A percentile compares a stretch with the other conserved stretches of the same genome.
Evolutionary conservation across 2,888 invertebrate genomes (phyloP).

Genomic region (Crioceris asparagi): DNA sequence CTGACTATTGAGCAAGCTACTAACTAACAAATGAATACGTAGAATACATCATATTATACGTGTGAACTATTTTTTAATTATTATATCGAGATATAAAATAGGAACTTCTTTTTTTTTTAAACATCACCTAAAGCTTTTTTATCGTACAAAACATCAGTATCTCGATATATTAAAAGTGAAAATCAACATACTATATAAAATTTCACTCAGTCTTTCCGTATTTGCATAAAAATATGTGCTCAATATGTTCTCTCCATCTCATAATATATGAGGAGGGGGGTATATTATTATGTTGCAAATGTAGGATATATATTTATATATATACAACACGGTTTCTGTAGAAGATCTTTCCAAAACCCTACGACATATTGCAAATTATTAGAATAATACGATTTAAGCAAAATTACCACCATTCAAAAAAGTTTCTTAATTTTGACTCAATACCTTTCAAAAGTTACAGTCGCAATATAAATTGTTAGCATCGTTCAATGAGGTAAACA

Average conservation of each 20-base stretch:
- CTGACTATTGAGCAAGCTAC: conserved; percentile 41
- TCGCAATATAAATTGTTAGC: too few species aligned
- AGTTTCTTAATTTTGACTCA: too few species aligned
- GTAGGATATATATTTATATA: conserved; percentile 32
- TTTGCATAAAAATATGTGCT: conserved; percentile 43
- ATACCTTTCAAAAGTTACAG: too few species aligned
- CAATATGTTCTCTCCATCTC: conserved; percentile 36
- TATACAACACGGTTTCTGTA: conserved; percentile 21
- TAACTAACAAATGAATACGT: conserved; percentile 39
- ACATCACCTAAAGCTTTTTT: conserved; percentile 43
- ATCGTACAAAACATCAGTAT: conserved; percentile 40
- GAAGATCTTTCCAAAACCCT: conserved; percentile 26
- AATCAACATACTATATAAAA: conserved; percentile 43
- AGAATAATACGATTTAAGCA: too few species aligned
- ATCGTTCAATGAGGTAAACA: too few species aligned
- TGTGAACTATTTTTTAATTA: conserved; percentile 37
- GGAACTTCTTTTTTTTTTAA: conserved; percentile 42
- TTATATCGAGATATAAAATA: conserved; percentile 42
- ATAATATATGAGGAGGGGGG: conserved; percentile 39
- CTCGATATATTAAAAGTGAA: conserved; percentile 39
- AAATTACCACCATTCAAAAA: too few species aligned
- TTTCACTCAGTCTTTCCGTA: conserved; percentile 46
- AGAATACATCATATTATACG: conserved; percentile 35
- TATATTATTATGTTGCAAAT: conserved; percentile 38
- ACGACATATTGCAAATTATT: too few species aligned